Percentiles rank a stretch among this genome's conserved stretches.
These are phyloP conservation scores for Xylota segnis DNA, from an alignment of 2,888 invertebrate species.

Conservation along the genomic window DNA sequence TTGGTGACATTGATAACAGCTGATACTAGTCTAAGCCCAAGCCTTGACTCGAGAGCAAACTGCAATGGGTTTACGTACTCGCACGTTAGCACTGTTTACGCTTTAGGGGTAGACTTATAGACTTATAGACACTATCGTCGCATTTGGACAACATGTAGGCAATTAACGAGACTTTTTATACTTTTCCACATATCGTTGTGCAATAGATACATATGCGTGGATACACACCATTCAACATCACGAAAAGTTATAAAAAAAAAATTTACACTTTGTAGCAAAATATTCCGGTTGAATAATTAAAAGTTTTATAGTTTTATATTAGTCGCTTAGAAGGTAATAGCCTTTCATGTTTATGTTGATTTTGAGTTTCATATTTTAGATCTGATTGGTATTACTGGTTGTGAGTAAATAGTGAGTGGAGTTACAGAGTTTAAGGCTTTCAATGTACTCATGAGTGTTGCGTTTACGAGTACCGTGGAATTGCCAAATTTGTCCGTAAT, in stretches of 20 bases:
- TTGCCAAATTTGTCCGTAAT: too few species aligned
- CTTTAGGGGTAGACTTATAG: conserved; percentile 16
- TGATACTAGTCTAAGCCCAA: background rate
- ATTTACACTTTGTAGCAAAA: background rate
- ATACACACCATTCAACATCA: too few species aligned
- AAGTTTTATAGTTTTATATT: background rate
- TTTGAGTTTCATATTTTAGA: background rate
- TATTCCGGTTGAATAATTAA: background rate
- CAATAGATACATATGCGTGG: conserved; percentile 9
- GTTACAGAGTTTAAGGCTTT: too few species aligned
- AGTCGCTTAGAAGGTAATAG: background rate
- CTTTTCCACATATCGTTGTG: conserved; percentile 16
- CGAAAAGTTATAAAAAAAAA: background rate
- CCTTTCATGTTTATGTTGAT: background rate
- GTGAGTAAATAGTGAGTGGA: too few species aligned
- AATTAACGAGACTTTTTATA: conserved; percentile 32
- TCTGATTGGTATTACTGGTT: background rate
- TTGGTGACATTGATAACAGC: conserved; percentile 44
- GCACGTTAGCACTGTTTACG: too few species aligned
- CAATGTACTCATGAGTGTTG: too few species aligned
- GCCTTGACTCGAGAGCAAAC: conserved; percentile 35
- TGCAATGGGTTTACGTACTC: conserved; percentile 48
- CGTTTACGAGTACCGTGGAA: too few species aligned
- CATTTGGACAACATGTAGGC: conserved; percentile 28
- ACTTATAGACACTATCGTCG: background rate